phyloP scores from a whole-genome alignment of 1,140 invertebrate genomes.

The Saccostrea echinata region DNA sequence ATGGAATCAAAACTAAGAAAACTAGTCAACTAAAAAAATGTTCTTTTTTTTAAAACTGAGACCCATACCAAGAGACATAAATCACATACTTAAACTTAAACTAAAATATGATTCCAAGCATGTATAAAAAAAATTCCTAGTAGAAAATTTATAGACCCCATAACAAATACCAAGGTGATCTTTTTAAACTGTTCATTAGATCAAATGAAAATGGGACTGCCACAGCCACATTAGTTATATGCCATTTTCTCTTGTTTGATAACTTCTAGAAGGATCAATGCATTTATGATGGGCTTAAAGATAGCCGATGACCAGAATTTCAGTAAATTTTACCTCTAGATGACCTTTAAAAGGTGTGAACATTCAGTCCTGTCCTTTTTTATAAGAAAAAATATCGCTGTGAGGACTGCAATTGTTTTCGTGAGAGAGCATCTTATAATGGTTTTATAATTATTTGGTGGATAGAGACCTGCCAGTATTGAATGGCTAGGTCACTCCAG shows the following conservation, averaged over 20 bases:
- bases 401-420: constrained; percentile 30
- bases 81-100: neutral
- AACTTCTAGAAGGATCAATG: constrained; percentile 8
- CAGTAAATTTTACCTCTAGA: neutral
- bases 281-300: constrained; percentile 2
- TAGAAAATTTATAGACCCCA: neutral
- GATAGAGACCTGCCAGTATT: constrained; percentile 31
- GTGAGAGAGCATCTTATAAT: constrained; percentile 29
- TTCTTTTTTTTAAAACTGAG: too few relatives aligned
- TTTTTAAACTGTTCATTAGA: neutral
- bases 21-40: too few relatives aligned
- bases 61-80: too few relatives aligned
- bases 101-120: neutral
- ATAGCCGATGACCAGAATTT: constrained; percentile 7
- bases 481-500: constrained; percentile 16
- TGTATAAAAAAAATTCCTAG: neutral
- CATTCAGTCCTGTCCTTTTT: neutral
- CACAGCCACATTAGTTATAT: neutral
- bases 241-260: neutral
- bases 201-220: constrained; percentile 5
- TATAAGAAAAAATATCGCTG: constrained; percentile 21
- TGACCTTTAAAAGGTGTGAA: constrained; percentile 31
- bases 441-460: constrained; percentile 38
- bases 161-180: neutral
- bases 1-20: too few relatives aligned